Base-by-base conservation (phyloP, 1,140 invertebrate genomes). In the Lordiphosa stackelbergi region DNA sequence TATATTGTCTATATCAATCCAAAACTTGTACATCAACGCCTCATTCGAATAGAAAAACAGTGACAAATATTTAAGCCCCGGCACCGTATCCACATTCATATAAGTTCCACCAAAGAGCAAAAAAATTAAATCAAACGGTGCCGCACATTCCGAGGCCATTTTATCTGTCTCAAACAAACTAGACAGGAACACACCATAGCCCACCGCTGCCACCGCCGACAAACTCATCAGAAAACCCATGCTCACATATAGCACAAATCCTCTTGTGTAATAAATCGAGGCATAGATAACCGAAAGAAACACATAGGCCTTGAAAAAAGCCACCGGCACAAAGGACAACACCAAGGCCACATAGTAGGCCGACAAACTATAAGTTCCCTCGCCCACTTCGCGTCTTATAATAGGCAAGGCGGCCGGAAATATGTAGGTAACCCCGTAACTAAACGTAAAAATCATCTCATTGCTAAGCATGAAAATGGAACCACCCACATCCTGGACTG, bases 1-100 rank as follows among this genome's bases (percentile, higher is more conserved):
- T 54, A 94, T 93, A 2, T 89, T 85, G 48, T 90, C 88, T 9
- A 93, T 90, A 19, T 90, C 88, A 55, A 88, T 88, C 93, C 93
- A 94, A 69, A 93, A 92, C 0, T 91, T 88, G 12, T 93, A 91
- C 7, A 92, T 93, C 45, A 93, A 88, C 7, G 91, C 91, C 74
- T 94, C 93, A 36, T 91, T 89, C 2, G 92, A 90, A 72, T 93
- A 94, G 74, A 92, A 94, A 72, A 94, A 94, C 2, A 91, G 89
- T 0, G 93, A 93, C 2, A 92, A 55, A 69, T 91, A 93, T 69
- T 91, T 90, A 10, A 91, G 55, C 4, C 85, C 60, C 6, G 90
- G 89, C n/a, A 91, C 62, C n/a, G 88, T 86, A 13, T 90, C 88
- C 2, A 92, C 86, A 69, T 91, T 90, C 54, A 91, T 78, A 72